Evolutionary conservation across 2,888 invertebrate genomes (phyloP).

Genomic region (Chymomyza procnemis): DNA sequence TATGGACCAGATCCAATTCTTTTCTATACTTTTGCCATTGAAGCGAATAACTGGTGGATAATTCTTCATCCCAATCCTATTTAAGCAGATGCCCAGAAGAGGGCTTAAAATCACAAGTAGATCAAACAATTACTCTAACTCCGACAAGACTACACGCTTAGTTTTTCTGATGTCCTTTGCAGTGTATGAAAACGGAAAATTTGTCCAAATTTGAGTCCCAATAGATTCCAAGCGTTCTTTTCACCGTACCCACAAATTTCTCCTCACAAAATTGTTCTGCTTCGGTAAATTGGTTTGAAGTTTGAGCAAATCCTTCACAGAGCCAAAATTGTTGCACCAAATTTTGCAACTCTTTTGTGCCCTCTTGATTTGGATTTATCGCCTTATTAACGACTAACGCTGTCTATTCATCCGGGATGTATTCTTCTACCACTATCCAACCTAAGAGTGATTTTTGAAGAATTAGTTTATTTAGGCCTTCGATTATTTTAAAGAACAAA

Average conservation of each 20-base stretch:
- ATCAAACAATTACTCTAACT: neutral
- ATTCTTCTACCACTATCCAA: conserved; percentile 5
- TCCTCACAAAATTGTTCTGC: conserved; percentile 3
- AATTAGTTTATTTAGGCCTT: conserved; percentile 4
- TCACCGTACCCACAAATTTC: neutral
- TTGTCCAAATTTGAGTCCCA: neutral
- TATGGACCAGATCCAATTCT: too few relatives aligned
- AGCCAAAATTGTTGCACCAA: conserved; percentile 13
- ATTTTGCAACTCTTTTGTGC: neutral
- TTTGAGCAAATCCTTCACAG: neutral
- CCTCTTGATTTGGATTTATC: neutral
- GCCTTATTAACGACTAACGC: neutral
- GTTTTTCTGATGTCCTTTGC: too few relatives aligned
- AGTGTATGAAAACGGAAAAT: neutral
- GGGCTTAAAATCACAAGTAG: conserved; percentile 5
- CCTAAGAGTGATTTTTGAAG: conserved; percentile 11
- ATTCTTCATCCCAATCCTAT: neutral
- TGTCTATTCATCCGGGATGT: neutral
- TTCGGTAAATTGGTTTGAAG: neutral
- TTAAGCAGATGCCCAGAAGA: neutral
- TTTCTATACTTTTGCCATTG: neutral
- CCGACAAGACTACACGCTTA: too few relatives aligned
- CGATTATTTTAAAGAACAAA: conserved; percentile 8
- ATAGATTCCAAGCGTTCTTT: neutral
- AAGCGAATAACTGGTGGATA: neutral